These are phyloP conservation scores for Calonectris borealis DNA, from an alignment of 2,113 vertebrate species.

Conservation along the genomic window DNA sequence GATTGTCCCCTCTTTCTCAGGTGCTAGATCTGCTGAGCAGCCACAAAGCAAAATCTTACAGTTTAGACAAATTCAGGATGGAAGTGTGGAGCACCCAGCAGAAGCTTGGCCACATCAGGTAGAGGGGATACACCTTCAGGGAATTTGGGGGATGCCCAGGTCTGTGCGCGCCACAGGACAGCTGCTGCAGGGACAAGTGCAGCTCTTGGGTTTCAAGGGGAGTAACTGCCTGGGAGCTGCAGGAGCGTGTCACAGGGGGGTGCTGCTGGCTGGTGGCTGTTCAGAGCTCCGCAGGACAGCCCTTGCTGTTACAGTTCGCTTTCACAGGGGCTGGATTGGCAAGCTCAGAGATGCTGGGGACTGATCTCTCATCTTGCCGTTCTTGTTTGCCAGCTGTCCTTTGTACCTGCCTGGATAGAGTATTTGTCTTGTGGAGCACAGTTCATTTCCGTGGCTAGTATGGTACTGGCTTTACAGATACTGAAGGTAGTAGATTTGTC, in stretches of 20 bases:
- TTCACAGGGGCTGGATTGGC: not conserved
- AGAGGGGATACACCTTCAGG: not conserved
- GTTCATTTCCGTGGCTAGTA: not conserved
- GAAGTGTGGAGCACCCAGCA: conserved; percentile 62
- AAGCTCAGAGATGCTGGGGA: not conserved
- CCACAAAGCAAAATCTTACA: conserved; percentile 66
- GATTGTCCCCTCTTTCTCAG: conserved; percentile 21
- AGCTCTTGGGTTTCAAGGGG: not conserved
- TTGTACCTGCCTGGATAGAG: not conserved
- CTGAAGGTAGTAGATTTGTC: not conserved
- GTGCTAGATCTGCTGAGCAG: conserved; percentile 72
- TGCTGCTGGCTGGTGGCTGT: not conserved
- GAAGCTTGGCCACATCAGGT: conserved; percentile 58
- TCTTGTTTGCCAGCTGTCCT: not conserved
- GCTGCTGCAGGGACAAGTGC: not conserved
- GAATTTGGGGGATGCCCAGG: not conserved
- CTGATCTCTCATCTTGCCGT: not conserved
- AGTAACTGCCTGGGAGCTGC: not conserved
- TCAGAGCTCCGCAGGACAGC: not conserved
- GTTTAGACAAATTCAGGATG: conserved; percentile 65
- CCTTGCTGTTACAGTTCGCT: not conserved
- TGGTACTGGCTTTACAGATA: not conserved
- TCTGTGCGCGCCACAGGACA: rapidly evolving
- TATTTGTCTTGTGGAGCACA: not conserved
- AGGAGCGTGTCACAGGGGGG: not conserved